Conservation (phyloP, 2,113 vertebrate genomes). For the Polypterus bichir region DNA sequence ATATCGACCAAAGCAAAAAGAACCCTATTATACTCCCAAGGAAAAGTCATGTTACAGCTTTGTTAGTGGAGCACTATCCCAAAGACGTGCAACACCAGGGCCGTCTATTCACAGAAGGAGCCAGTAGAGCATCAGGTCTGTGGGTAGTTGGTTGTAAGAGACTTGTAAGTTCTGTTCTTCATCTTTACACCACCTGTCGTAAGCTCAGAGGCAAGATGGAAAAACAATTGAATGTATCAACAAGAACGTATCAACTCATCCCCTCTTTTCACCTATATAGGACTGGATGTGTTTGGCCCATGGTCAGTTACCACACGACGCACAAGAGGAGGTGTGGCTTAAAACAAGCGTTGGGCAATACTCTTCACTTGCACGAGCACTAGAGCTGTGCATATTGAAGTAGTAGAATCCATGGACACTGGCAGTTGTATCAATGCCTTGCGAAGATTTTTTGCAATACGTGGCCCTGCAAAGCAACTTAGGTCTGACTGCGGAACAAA, state of each 20-base stretch:
- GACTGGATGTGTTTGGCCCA: background rate
- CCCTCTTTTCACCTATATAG: background rate
- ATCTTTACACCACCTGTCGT: background rate
- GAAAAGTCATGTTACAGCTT: background rate
- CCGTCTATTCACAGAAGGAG: constrained; percentile 10
- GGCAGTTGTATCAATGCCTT: constrained; percentile 9
- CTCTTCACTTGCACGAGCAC: constrained; percentile 9
- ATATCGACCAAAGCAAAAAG: background rate
- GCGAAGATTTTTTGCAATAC: constrained; percentile 5
- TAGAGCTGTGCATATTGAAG: constrained; percentile 1
- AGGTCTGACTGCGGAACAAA: background rate
- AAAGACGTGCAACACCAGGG: constrained; percentile 8
- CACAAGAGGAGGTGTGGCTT: background rate
- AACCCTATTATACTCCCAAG: background rate
- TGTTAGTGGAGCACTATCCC: background rate
- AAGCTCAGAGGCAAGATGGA: too few species aligned
- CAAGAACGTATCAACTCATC: too few species aligned
- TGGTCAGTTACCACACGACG: too few species aligned
- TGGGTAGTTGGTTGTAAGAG: background rate
- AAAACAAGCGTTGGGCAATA: constrained; percentile 8
- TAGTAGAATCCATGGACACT: constrained; percentile 6
- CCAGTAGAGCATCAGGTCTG: constrained; percentile 1
- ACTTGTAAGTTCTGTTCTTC: background rate
- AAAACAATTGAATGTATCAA: background rate
- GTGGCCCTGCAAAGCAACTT: constrained; percentile 3